Base-by-base conservation (phyloP, 2,797 vertebrate genomes). In the Phaenicophaeus curvirostris region DNA sequence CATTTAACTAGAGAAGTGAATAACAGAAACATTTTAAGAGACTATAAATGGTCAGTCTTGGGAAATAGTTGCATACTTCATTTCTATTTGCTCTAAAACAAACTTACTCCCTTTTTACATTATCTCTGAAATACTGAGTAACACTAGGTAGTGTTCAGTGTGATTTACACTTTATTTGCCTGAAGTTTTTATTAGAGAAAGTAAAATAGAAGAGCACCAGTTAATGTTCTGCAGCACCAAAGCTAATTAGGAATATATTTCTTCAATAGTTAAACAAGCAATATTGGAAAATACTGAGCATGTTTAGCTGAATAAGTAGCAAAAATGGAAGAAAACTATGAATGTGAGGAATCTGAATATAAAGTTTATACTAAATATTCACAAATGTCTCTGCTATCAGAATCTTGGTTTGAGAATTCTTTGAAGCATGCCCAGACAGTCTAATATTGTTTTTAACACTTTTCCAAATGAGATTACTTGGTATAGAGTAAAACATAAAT, bases 361-460 rank as follows among this genome's bases (percentile, higher is more conserved):
- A 54, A 33, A 9, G 5, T 72, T 87, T 83, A 75, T 72, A 59
- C 23, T 92, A 74, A 89, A 75, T 83, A 83, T 55, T 87, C 68
- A 80, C 31, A 69, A 68, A 37, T 58, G n/a, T 46, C 35, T 84
- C 78, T 92, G 15, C 46, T 65, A 46, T 72, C 35, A 83, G 30
- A 61, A 65, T 92, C 58, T 2, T 3, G 3, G 4, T 87, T 93
- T 87, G 19, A 75, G 42, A 75, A 80, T 75, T 75, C 71, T 91
- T 94, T 75, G 46, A 72, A 78, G 53, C 4, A 3, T 72, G n/a
- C 66, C 42, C 37, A 68, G 78, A 51, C 68, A 78, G 41, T 19
- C 48, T 85, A 80, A 75, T 89, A 37, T 6, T 77, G 31, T 72
- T 93, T 93, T 79, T 80, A 95, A 89, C n/a, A 51, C 50, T 77